Evolutionary conservation across 2,888 invertebrate genomes (phyloP), one percentile per base, ranked within the genome.

Genomic region (Chydorus sphaericus): DNA sequence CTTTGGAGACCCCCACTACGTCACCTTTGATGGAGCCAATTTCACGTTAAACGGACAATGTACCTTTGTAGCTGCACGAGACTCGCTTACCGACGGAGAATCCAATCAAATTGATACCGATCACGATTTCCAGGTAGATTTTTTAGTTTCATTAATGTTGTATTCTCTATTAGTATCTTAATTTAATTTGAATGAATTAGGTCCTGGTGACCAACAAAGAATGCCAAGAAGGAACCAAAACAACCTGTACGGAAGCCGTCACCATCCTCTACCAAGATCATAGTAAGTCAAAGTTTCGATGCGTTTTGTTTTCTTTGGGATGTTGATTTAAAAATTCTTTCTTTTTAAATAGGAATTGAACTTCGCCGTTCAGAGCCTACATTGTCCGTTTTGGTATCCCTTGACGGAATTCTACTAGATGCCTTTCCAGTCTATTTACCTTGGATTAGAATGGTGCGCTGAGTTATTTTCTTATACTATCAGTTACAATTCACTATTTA

Each of bases 11-110:
- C 81, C 87, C 1, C 83, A 87, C 65, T 88, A 85, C 69, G 75
- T 81, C 58, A 86, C 85, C 29, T 93, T 88, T 66, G 91, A 92
- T 67, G 80, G 82, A 23, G 80, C 77, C 59, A 82, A 83, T 63
- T 81, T 84, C 62, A 83, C 83, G 0, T 83, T 85, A 68, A 80
- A 83, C 61, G 87, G 86, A 5, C 86, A 86, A 67, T 92, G 92
- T 68, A 85, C 85, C 0, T 90, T 89, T 66, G 73, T 89, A 29
- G 77, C 88, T 54, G 81, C 87, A 0, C 71, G 83, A 31, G 81
- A 83, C 68, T 70, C 74, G 50, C 59, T 59, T 23, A 55, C 62
- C 2, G 68, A 68, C 14, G 30, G 30, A 14, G 44, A 44, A 36
- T 4, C 52, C n/a, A 23, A 39, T 39, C 16, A 16, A n/a, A n/a